Base-by-base conservation (phyloP, 2,888 invertebrate species). In the Machimus rusticus region DNA sequence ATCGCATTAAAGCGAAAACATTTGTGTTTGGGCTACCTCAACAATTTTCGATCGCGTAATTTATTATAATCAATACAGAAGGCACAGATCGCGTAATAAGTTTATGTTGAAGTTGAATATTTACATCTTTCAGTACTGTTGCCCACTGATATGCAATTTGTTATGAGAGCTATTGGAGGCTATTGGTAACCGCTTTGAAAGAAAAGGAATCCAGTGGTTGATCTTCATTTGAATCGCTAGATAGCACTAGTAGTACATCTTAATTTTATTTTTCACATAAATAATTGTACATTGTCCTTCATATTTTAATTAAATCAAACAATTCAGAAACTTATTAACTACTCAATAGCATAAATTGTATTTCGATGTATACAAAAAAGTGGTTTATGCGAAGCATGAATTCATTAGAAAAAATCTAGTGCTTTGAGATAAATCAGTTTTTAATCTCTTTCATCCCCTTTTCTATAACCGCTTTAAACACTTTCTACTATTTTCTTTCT, bases 1-100 rank as follows among this genome's bases (percentile, higher is more conserved):
- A 46, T 85, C 85, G 85, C 46, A 84, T 66, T 84, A 37, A 85
- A 43, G 51, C 16, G 46, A 79, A 51, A 84, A 84, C 37, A 66
- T 66, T 39, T 66, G 14, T 9, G 39, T 66, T 39, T 66, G 14
- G 19, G 39, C 43, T 19, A 37, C 37, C 19, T 12, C 66, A 19
- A 66, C 2, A 66, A 66, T 28, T 1, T 66, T 66, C 0, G 28
- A 66, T 28, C 8, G 4, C 23, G 19, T 19, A 66, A 51, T 51
- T 46, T 51, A 51, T 51, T 51, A 51, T 19, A n/a, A 1, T 51
- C 8, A 51, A 51, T 51, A 19, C 51, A 51, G 5, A 6, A 51
- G 16, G 34, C 34, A 34, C 8, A 5, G 6, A 5, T 51, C 16
- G 1, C 5, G 1, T n/a, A 51, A 51, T n/a, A n/a, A 51, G 1